Evolutionary conservation across 2,113 vertebrate species (phyloP), one percentile per base, ranked within the genome.

Genomic region (Hemibagrus wyckioides): DNA sequence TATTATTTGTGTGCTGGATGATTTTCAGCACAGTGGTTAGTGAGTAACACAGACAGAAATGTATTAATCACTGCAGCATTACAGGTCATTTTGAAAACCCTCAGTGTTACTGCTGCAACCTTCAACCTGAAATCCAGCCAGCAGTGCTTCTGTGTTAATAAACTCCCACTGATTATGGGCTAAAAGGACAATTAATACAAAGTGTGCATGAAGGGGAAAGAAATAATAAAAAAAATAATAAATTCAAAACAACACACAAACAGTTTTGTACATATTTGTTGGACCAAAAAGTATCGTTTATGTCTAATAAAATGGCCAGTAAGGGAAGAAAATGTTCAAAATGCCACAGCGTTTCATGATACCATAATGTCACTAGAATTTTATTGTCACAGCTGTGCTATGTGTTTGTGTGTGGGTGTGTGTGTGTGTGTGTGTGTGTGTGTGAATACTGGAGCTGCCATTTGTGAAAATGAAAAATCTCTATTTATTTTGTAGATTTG

Each of bases 401-500:
- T 61, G 23, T 25, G 30, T 36, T 30, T 36, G 39, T 44, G 36
- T 14, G 71, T 75, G 41, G 44, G 65, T 36, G 39, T 44, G 36
- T 14, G 71, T 75, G 41, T 75, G 41, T 75, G 39, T 73, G 33
- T 36, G 65, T 69, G 65, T 36, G 33, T 39, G 19, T 71, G 67
- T 39, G n/a, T 67, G n/a, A 2, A 17, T 33, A 67, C 14, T 28
- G 5, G 25, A 28, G 59, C 59, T 63, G 59, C 59, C 9, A n/a
- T 17, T 69, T 5, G 33, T 69, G n/a, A 69, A 36, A 17, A 33
- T 17, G 17, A 9, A 41, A 73, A 25, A 59, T 61, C 19, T 80
- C 30, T 59, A 33, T 82, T 82, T 71, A 25, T n/a, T 88, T 17
- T 88, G 56, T 39, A 57, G 33, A 30, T 86, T 87, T 80, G 1